Conservation (phyloP, 2,797 vertebrate genomes). For the Oryzias sinensis region DNA sequence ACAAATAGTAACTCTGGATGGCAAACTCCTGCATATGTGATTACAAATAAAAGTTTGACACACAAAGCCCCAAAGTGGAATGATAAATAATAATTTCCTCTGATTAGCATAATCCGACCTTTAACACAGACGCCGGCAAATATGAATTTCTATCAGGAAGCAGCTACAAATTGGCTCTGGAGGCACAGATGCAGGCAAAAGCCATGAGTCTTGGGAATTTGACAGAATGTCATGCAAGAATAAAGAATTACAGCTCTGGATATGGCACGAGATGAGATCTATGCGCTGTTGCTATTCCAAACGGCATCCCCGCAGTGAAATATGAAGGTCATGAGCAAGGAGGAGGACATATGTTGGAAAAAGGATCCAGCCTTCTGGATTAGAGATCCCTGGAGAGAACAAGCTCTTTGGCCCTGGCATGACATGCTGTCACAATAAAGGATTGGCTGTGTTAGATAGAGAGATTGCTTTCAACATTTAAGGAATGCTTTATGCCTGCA, state of each 20-base stretch:
- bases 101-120: slow-evolving; percentile 58
- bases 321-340: slow-evolving; percentile 56
- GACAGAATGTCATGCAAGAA: slow-evolving; percentile 26
- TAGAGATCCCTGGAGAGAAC: slow-evolving; percentile 51
- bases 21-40: slow-evolving; percentile 8
- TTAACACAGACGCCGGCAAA: slow-evolving; percentile 38
- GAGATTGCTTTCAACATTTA: slow-evolving; percentile 38
- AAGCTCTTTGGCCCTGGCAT: slow-evolving; percentile 36
- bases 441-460: slow-evolving; percentile 40
- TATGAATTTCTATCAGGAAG: slow-evolving; percentile 34
- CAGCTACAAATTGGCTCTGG: slow-evolving; percentile 17
- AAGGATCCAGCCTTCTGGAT: slow-evolving; percentile 55
- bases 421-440: slow-evolving; percentile 55
- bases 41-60: slow-evolving; percentile 20
- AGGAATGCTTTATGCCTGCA: slow-evolving; percentile 35
- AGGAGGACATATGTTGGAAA: slow-evolving; percentile 34
- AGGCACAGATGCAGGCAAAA: slow-evolving; percentile 9
- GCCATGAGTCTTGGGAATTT: slow-evolving; percentile 8
- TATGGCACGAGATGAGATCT: slow-evolving; percentile 22
- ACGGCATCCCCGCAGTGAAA: slow-evolving; percentile 42
- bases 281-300: slow-evolving; percentile 49
- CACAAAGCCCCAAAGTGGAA: slow-evolving; percentile 26
- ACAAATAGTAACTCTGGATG: background rate
- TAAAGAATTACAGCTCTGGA: slow-evolving; percentile 19
- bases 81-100: slow-evolving; percentile 34